These are phyloP conservation scores for Holcopasites calliopsidis DNA, from an alignment of 1,140 invertebrate genomes.

Conservation along the genomic window DNA sequence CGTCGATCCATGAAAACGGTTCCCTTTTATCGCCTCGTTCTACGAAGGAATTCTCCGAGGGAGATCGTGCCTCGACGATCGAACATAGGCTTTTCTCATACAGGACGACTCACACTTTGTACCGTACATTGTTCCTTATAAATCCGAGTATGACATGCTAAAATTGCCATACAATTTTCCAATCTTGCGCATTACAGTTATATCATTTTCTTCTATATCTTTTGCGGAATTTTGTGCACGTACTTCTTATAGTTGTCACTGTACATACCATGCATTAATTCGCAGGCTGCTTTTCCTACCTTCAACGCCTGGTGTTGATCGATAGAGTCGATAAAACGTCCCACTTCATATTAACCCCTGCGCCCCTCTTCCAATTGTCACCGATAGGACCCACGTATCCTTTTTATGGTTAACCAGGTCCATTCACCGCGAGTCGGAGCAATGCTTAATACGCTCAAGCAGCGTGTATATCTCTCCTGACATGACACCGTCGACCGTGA, in stretches of 20 bases:
- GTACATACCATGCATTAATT: too few species aligned
- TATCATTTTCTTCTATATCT: too few species aligned
- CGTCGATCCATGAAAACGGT: background rate
- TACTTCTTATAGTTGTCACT: too few species aligned
- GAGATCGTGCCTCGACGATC: constrained; percentile 1
- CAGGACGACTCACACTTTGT: background rate
- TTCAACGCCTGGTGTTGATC: too few species aligned
- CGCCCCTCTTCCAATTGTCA: background rate
- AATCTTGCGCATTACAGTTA: too few species aligned
- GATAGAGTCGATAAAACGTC: too few species aligned
- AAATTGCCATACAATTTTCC: background rate
- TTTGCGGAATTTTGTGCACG: too few species aligned
- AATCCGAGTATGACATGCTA: background rate
- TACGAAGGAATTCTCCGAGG: background rate
- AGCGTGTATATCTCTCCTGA: background rate
- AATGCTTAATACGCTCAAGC: constrained; percentile 2
- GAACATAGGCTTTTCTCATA: background rate
- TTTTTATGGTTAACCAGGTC: background rate
- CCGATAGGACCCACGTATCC: background rate
- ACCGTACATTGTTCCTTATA: background rate
- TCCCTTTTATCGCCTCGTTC: background rate
- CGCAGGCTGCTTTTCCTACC: too few species aligned
- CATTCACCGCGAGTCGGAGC: background rate
- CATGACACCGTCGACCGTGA: constrained; percentile 37
- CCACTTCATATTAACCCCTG: too few species aligned